Percentiles rank a stretch among this genome's conserved stretches.
phyloP scores from a whole-genome alignment of 2,888 invertebrate species.

The Tetramorium bicarinatum region DNA sequence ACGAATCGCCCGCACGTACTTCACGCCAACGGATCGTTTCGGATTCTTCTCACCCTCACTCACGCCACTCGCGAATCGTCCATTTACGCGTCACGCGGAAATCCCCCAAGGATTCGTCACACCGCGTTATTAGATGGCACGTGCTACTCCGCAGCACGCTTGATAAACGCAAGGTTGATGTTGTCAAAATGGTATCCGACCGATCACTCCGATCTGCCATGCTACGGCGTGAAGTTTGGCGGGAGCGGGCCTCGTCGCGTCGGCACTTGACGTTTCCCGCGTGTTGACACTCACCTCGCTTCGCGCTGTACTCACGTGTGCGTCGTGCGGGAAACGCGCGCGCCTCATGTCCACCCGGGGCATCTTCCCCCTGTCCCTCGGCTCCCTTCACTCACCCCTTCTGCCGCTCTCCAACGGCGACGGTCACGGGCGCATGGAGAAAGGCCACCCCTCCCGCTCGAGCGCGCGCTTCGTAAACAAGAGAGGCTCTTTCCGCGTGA shows the following conservation, averaged over 20 bases:
- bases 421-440: not conserved
- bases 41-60: not conserved
- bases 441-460: slow-evolving; percentile 62
- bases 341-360: not conserved
- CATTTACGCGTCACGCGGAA: not conserved
- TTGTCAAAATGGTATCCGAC: no score
- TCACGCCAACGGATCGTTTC: not conserved
- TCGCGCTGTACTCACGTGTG: slow-evolving; percentile 59
- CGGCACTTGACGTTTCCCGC: slow-evolving; percentile 16
- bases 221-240: not conserved
- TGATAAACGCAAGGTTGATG: no score
- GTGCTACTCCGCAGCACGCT: no score
- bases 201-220: not conserved
- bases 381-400: not conserved
- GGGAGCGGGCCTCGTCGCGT: not conserved
- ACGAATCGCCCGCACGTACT: not conserved
- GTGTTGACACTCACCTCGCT: slow-evolving; percentile 43
- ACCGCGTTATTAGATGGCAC: not conserved
- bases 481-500: slow-evolving; percentile 17
- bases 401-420: not conserved
- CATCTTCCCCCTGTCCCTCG: not conserved
- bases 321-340: slow-evolving; percentile 65
- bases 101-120: no score
- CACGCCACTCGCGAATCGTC: slow-evolving; percentile 3
- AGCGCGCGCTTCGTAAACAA: slow-evolving; percentile 51